These are phyloP conservation scores for Trigoniulus corallinus DNA, from an alignment of 1,140 invertebrate species.

Conservation along the genomic window DNA sequence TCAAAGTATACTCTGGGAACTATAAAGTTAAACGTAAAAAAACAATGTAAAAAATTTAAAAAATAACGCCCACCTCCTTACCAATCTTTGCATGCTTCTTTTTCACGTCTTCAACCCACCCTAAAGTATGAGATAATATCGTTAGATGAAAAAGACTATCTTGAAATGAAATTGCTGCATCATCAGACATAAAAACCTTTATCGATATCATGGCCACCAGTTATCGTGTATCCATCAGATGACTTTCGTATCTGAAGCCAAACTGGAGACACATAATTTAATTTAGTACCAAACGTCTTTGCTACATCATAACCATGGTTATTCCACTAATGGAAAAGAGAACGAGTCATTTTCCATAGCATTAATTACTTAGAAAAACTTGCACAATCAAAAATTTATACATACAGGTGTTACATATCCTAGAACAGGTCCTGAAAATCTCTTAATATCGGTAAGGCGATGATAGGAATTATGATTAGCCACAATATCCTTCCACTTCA, in stretches of 20 bases:
- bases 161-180: neutral
- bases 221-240: conserved; percentile 28
- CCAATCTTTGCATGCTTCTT: conserved; percentile 24
- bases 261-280: conserved; percentile 79
- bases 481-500: conserved; percentile 51
- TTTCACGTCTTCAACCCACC: conserved; percentile 59
- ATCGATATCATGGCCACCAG: conserved; percentile 34
- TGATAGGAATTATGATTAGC: conserved; percentile 53
- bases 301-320: conserved; percentile 82
- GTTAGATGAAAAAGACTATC: too few species aligned
- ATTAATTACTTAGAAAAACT: conserved; percentile 10
- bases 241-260: conserved; percentile 70
- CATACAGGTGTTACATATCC: conserved; percentile 82
- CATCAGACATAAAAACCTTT: too few species aligned
- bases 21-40: conserved; percentile 10
- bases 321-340: conserved; percentile 89
- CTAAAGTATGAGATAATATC: conserved; percentile 56
- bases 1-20: conserved; percentile 74
- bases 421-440: conserved; percentile 51
- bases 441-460: conserved; percentile 41
- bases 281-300: conserved; percentile 75
- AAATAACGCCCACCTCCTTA: conserved; percentile 26
- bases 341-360: conserved; percentile 13
- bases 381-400: conserved; percentile 9
- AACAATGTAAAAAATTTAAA: conserved; percentile 10